A percentile compares a stretch with the other conserved stretches of the same genome.
phyloP scores from a whole-genome alignment of 1,140 invertebrate species.

The Nomia melanderi region DNA sequence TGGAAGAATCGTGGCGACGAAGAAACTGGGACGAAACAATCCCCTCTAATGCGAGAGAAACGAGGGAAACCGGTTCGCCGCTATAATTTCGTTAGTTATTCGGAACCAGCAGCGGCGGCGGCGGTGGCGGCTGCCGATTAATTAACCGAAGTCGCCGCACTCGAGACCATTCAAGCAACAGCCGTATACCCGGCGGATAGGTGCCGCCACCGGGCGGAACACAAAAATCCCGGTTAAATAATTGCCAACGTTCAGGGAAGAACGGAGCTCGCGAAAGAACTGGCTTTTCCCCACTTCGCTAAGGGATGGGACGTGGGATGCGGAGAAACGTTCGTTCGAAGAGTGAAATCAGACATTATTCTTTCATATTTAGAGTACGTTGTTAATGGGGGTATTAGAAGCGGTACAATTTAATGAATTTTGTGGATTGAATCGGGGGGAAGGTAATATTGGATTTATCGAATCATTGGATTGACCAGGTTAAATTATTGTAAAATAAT shows the following conservation, averaged over 20 bases:
- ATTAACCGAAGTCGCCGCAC: conserved; percentile 68
- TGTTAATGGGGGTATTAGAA: no score
- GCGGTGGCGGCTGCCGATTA: no score
- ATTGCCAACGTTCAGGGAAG: conserved; percentile 55
- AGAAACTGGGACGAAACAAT: conserved; percentile 31
- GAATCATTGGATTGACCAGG: no score
- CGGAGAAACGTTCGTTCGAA: background rate
- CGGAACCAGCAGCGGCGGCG: conserved; percentile 49
- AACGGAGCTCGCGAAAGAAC: conserved; percentile 21
- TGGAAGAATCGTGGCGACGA: conserved; percentile 10
- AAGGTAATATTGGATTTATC: no score
- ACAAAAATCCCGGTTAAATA: conserved; percentile 70
- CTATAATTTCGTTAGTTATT: conserved; percentile 76
- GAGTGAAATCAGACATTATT: no score
- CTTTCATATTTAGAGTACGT: no score
- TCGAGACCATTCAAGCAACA: conserved; percentile 25
- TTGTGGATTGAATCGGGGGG: no score
- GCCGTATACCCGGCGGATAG: background rate
- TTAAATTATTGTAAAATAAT: no score
- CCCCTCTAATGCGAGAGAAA: conserved; percentile 16
- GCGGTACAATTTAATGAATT: no score
- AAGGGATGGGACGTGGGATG: background rate
- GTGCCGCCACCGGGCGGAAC: background rate
- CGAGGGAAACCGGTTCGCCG: conserved; percentile 15
- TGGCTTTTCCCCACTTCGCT: conserved; percentile 15